A percentile compares a stretch with the other conserved stretches of the same genome.
Evolutionary conservation across 1,140 invertebrate genomes (phyloP).

Genomic region (Globodera rostochiensis): DNA sequence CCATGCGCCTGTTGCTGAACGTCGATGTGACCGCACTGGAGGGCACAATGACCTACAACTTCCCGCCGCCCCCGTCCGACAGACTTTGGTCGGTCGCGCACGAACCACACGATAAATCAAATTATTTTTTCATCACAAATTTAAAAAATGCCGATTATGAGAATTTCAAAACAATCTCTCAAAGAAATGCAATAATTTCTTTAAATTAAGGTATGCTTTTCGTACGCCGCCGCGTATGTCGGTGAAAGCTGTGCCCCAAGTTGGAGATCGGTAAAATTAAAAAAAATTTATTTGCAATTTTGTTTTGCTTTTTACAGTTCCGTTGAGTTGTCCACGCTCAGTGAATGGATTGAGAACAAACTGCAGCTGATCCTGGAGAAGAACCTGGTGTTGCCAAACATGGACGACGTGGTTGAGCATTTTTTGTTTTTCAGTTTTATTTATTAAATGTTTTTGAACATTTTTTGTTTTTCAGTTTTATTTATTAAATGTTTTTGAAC

Average conservation of each 20-base stretch:
- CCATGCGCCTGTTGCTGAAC: constrained; percentile 84
- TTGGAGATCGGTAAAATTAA: constrained; percentile 54
- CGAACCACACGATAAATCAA: not conserved
- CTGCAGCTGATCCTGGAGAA: constrained; percentile 56
- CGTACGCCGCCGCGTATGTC: constrained; percentile 54
- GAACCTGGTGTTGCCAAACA: constrained; percentile 62
- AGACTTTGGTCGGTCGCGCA: constrained; percentile 80
- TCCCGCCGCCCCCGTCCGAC: constrained; percentile 89
- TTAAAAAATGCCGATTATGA: not conserved
- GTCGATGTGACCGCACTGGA: constrained; percentile 82
- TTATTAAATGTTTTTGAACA: not conserved
- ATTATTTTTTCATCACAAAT: not conserved
- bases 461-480: not conserved
- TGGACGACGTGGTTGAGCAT: constrained; percentile 56
- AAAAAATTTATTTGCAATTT: not conserved
- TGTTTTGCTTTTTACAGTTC: constrained; percentile 4
- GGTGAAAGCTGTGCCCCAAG: constrained; percentile 60
- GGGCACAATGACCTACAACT: constrained; percentile 84
- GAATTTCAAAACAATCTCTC: not conserved
- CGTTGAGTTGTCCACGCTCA: constrained; percentile 56
- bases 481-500: too few relatives aligned
- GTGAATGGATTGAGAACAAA: constrained; percentile 63
- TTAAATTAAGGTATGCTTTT: constrained; percentile 56
- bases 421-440: not conserved
- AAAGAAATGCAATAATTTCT: not conserved